Percentiles rank a stretch among this genome's conserved stretches.
Conservation (phyloP, 53 echinoderm and acorn worm species). For the Stichopus horrens region DNA sequence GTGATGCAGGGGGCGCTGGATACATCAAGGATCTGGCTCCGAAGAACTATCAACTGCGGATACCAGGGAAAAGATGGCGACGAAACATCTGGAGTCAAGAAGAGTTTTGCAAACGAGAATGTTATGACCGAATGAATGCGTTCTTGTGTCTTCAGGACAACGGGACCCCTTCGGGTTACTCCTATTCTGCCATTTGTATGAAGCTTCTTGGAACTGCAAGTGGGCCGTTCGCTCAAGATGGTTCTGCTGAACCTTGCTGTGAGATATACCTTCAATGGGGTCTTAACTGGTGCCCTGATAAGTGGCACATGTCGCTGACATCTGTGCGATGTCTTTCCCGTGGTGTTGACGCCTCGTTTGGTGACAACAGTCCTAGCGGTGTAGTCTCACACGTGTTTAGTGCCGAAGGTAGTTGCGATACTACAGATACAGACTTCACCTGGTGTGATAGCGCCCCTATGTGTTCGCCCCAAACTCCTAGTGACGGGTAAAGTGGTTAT, state of each 20-base stretch:
- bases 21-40: conserved; percentile 16
- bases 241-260: background rate
- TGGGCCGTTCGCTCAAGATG: background rate
- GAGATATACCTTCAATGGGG: conserved; percentile 35
- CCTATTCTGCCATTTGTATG: conserved; percentile 9
- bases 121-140: conserved; percentile 2
- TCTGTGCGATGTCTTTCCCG: background rate
- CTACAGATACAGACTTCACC: background rate
- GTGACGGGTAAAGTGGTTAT: no score
- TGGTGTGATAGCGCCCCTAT: conserved; percentile 1
- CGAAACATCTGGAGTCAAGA: background rate
- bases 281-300: conserved; percentile 12
- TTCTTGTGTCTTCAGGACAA: conserved; percentile 26
- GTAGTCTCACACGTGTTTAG: background rate
- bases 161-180: background rate
- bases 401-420: background rate
- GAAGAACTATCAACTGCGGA: background rate
- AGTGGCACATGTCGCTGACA: background rate
- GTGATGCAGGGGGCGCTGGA: background rate
- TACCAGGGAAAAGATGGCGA: conserved; percentile 28
- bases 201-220: background rate
- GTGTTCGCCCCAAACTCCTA: background rate
- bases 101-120: conserved; percentile 18
- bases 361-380: no score
- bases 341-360: background rate